Evolutionary conservation across 2,888 invertebrate species (phyloP), one percentile per base, ranked within the genome.

Genomic region (Drosophila leonis): DNA sequence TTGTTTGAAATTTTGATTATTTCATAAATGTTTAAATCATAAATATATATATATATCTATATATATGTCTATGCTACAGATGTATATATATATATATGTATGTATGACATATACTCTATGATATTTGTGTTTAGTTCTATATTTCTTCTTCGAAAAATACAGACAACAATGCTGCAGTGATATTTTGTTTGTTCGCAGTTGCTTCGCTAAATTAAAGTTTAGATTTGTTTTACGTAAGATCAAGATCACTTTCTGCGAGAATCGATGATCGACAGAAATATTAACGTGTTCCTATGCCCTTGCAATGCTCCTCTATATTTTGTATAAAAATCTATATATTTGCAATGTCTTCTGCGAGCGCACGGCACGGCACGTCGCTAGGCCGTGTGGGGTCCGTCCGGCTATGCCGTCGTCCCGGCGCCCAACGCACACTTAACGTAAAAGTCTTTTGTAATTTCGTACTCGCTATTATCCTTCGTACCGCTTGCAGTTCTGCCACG

Each of bases 221-320:
- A 29, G 35, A 65, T 65, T 73, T 29, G 20, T 44, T 51, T 82
- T 77, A 78, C 80, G 82, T 83, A 77, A 82, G 83, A 82, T 85
- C 80, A 88, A 85, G 88, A 85, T 83, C 90, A 90, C 88, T 74
- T 81, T 80, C 73, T 79, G 84, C 79, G 82, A 69, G 73, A 65
- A 75, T 72, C 75, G 64, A 35, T 13, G 8, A 13, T 15, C 51
- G 48, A 78, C 65, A 75, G 83, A 77, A 83, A 78, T 13, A 8
- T 13, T 49, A 20, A 69, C 65, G 69, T 78, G 73, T 64, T 79
- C 73, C 75, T 62, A 70, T 60, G 72, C 78, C 87, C 83, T 83
- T 87, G 82, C 82, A 77, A 75, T 81, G 73, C 67, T 74, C 83
- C 80, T 77, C 75, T 56, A 59, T 35, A 12, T 49, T n/a, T 12